phyloP scores from a whole-genome alignment of 2,888 invertebrate genomes.

The Synanthedon formicaeformis region DNA sequence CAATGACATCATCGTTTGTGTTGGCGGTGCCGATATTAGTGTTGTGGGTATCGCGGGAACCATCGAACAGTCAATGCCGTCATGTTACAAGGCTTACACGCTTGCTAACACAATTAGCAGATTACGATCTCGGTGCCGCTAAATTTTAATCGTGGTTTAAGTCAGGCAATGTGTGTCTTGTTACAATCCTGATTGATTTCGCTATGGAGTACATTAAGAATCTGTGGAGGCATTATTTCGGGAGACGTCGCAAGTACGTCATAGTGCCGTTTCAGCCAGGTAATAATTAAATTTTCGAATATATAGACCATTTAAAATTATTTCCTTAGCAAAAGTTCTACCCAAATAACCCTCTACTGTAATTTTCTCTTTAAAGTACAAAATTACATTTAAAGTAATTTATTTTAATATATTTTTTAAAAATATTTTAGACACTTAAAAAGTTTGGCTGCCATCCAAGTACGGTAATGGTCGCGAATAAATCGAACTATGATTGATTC shows the following conservation, averaged over 20 bases:
- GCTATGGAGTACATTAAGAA: conserved; percentile 49
- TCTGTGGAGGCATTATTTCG: conserved; percentile 50
- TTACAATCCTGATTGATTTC: not conserved
- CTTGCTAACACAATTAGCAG: conserved; percentile 41
- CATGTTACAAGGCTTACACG: conserved; percentile 43
- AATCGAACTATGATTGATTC: too few relatives aligned
- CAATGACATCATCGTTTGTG: conserved; percentile 53
- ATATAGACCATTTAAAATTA: too few relatives aligned
- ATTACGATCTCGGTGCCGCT: conserved; percentile 17
- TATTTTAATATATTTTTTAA: too few relatives aligned
- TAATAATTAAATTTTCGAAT: conserved; percentile 13
- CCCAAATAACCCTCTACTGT: too few relatives aligned
- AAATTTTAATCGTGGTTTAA: not conserved
- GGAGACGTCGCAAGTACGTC: conserved; percentile 37
- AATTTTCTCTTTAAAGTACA: too few relatives aligned
- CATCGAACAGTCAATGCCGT: conserved; percentile 39
- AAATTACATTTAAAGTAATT: too few relatives aligned
- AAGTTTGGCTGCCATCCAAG: too few relatives aligned
- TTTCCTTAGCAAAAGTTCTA: too few relatives aligned
- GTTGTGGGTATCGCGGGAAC: conserved; percentile 25
- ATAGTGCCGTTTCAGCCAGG: conserved; percentile 61
- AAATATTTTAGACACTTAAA: too few relatives aligned
- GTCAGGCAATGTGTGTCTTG: not conserved
- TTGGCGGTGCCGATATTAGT: conserved; percentile 26
- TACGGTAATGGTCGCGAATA: too few relatives aligned